Base-by-base conservation (phyloP, 2,797 vertebrate genomes). In the Poliocrania exsul region DNA sequence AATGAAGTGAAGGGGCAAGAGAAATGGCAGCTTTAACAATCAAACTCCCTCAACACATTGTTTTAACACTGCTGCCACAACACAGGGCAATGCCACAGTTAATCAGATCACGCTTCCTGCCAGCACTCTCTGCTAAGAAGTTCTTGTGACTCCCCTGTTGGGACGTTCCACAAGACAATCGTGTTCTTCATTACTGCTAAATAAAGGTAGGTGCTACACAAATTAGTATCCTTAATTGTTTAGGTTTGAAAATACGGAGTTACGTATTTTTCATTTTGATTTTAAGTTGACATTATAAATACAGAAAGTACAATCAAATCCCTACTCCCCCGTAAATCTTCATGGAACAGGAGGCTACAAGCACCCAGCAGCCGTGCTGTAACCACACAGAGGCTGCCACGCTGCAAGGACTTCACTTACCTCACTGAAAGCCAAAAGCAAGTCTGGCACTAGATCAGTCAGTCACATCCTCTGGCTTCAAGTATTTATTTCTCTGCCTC, bases 21-120 rank as follows among this genome's bases (percentile, higher is more conserved):
- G 88, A 97, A 96, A 96, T 42, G 84, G 84, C 94, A 96, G 65
- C 80, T 94, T 97, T 97, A 96, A 97, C 95, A 97, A 95, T 96
- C 93, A 96, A 97, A 97, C 85, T 95, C 95, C 84, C 86, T 88
- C 73, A 81, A 88, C 67, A 88, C 88, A 50, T 93, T 96, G 92
- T 82, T 97, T 96, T 97, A 94, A 94, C 89, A 65, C 72, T 35
- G 81, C 86, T 95, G 96, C 93, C 85, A 72, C 74, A 95, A 49
- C 87, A 83, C 66, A 92, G 83, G 53, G 92, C 89, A 94, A 91
- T 93, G 90, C 69, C 90, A 95, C 87, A 84, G 89, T 95, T 97
- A 97, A 97, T 97, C 95, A 97, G 84, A 96, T 95, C 94, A 96
- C 12, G 28, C 62, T 73, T 6, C 50, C 70, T 89, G 86, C 83